Evolutionary conservation across 2,113 vertebrate species (phyloP), one percentile per base, ranked within the genome.

Genomic region (Riparia riparia): DNA sequence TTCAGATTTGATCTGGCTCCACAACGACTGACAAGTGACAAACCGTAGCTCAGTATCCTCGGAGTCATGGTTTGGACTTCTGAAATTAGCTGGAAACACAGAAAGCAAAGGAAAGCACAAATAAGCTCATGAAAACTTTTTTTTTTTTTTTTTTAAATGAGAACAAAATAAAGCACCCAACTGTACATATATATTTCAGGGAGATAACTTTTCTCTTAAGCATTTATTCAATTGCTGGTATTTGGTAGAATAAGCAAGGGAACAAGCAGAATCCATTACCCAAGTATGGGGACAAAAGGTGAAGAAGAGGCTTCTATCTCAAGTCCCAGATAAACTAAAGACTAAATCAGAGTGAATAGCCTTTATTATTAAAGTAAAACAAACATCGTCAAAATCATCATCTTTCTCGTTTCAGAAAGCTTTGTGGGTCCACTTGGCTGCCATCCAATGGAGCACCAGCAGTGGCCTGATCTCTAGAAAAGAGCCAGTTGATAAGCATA

Each of bases 1-100:
- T 97, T 99, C 98, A 0, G 32, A 93, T 97, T 99, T 99, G 93
- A 99, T 98, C 56, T 98, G 96, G 77, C 98, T 97, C 99, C 99
- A 99, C 21, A 99, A 98, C 22, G 97, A 97, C 92, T 98, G 98
- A 80, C 98, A 99, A 34, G 98, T 98, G 91, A 93, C 81, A 89
- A 99, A 99, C 19, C 99, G 98, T 58, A 96, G 74, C 24, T 95
- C 97, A 57, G 97, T 90, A 57, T 98, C 98, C 53, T 98, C 98
- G 7, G 95, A 81, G 28, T 96, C 97, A 73, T 93, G 82, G 22
- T 94, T 97, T 50, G 90, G 95, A 81, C 91, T 91, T 56, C 71
- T 65, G 86, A 99, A 99, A 94, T 97, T 96, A 69, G 72, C 99
- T 99, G 93, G 49, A 97, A 90, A 97, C 22, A 89, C 68, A 91